Conservation (phyloP, 2,888 invertebrate species). For the Drosophila histrio region DNA sequence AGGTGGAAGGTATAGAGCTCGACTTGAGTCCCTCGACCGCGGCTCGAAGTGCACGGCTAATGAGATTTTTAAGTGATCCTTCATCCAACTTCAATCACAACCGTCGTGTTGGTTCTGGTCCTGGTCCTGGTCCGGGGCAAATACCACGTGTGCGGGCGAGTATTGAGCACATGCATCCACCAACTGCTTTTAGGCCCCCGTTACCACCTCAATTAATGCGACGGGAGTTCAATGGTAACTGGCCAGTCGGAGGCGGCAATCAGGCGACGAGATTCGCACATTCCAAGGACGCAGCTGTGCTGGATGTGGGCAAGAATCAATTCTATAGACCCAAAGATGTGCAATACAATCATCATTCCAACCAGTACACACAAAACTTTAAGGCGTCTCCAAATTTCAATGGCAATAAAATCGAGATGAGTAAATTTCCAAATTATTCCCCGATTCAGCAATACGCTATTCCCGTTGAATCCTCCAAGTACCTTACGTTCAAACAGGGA, state of each 20-base stretch:
- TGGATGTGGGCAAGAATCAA: slow-evolving; percentile 69
- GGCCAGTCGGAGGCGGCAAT: slow-evolving; percentile 51
- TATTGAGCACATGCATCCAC: slow-evolving; percentile 57
- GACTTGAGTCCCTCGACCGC: slow-evolving; percentile 7
- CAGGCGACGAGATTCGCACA: slow-evolving; percentile 65
- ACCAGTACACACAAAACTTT: slow-evolving; percentile 73
- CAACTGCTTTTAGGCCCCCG: slow-evolving; percentile 33
- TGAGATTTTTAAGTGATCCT: slow-evolving; percentile 61
- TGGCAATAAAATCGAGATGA: slow-evolving; percentile 58
- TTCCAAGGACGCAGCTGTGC: slow-evolving; percentile 64
- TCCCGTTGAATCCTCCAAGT: slow-evolving; percentile 54
- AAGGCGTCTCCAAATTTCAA: slow-evolving; percentile 81
- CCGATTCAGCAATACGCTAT: slow-evolving; percentile 67
- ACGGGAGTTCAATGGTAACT: slow-evolving; percentile 61
- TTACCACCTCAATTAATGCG: slow-evolving; percentile 64
- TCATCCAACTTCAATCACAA: slow-evolving; percentile 40
- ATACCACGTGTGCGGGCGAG: slow-evolving; percentile 57
- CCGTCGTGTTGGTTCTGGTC: slow-evolving; percentile 42
- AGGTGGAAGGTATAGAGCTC: slow-evolving; percentile 35
- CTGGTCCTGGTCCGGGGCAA: slow-evolving; percentile 43
- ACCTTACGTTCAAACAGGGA: slow-evolving; percentile 2
- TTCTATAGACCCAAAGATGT: slow-evolving; percentile 49
- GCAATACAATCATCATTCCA: slow-evolving; percentile 48
- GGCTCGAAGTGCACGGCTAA: slow-evolving; percentile 64
- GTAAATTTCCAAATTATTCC: slow-evolving; percentile 44